Percentiles rank a stretch among this genome's conserved stretches.
These are phyloP conservation scores for Drosophila mayaguana DNA, from an alignment of 2,888 invertebrate genomes.

Conservation along the genomic window DNA sequence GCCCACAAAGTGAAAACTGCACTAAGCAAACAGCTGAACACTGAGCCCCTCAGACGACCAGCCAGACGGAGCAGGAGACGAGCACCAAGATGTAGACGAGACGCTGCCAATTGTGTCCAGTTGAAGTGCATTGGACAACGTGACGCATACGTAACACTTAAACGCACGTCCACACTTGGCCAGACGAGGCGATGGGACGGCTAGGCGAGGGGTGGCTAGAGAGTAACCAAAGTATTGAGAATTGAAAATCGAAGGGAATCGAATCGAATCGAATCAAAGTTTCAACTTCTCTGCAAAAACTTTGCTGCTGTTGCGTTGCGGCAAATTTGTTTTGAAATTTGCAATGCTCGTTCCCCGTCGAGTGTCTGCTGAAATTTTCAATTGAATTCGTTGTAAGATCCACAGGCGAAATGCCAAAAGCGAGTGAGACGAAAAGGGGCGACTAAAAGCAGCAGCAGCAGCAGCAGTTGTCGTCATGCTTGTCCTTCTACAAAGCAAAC, in stretches of 20 bases:
- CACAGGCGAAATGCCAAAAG: conserved; percentile 68
- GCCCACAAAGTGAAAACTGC: conserved; percentile 62
- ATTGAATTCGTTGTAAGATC: conserved; percentile 74
- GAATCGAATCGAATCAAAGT: conserved; percentile 62
- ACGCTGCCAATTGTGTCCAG: conserved; percentile 59
- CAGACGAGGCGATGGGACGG: conserved; percentile 11
- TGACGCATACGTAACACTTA: conserved; percentile 78
- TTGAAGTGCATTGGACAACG: conserved; percentile 65
- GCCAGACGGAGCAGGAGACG: conserved; percentile 10
- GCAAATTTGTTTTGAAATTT: conserved; percentile 79
- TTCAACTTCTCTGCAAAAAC: conserved; percentile 32
- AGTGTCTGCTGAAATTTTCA: conserved; percentile 72
- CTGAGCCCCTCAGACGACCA: conserved; percentile 22
- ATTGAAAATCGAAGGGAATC: conserved; percentile 58
- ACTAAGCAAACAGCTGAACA: conserved; percentile 61
- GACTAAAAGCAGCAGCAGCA: conserved; percentile 2
- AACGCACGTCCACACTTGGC: conserved; percentile 73
- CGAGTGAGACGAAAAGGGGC: not conserved
- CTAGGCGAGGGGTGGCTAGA: not conserved
- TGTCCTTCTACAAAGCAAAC: conserved; percentile 58
- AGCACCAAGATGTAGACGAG: conserved; percentile 33
- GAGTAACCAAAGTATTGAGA: conserved; percentile 13
- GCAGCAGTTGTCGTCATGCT: conserved; percentile 55
- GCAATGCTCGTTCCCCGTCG: conserved; percentile 32
- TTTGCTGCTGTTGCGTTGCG: conserved; percentile 68